These are phyloP conservation scores for Acleris sparsana DNA, from an alignment of 2,888 invertebrate genomes.

Conservation along the genomic window DNA sequence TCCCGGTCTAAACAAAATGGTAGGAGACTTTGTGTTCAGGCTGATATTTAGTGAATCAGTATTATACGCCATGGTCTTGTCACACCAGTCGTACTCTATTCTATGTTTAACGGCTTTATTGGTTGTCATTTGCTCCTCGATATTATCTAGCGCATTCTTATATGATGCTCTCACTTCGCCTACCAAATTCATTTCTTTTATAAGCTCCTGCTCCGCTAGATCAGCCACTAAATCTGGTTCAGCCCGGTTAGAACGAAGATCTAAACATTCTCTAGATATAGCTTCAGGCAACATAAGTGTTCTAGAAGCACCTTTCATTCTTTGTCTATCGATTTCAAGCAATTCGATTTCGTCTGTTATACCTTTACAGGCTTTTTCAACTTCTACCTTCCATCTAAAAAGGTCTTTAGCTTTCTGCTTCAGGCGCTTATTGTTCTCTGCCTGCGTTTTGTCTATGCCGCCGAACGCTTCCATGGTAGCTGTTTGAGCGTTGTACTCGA, in stretches of 20 bases:
- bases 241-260: conserved; percentile 86
- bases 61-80: conserved; percentile 91
- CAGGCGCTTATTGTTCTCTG: conserved; percentile 86
- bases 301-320: conserved; percentile 87
- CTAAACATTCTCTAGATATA: conserved; percentile 90
- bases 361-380: conserved; percentile 87
- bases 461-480: conserved; percentile 86
- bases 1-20: conserved; percentile 91
- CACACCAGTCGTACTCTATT: conserved; percentile 96
- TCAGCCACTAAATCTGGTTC: conserved; percentile 90
- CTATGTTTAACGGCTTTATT: conserved; percentile 92
- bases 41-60: conserved; percentile 88
- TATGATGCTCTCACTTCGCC: conserved; percentile 86
- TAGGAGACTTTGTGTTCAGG: conserved; percentile 87
- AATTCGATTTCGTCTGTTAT: conserved; percentile 88
- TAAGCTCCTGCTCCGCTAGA: conserved; percentile 89
- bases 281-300: conserved; percentile 88
- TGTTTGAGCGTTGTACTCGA: conserved; percentile 85
- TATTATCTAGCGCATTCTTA: conserved; percentile 85
- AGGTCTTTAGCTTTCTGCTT: conserved; percentile 87
- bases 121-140: conserved; percentile 87
- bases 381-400: conserved; percentile 89
- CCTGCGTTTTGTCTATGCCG: conserved; percentile 87
- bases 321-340: conserved; percentile 86
- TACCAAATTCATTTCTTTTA: conserved; percentile 89